phyloP scores from a whole-genome alignment of 2,797 vertebrate genomes.

The Rhynchonycteris naso region DNA sequence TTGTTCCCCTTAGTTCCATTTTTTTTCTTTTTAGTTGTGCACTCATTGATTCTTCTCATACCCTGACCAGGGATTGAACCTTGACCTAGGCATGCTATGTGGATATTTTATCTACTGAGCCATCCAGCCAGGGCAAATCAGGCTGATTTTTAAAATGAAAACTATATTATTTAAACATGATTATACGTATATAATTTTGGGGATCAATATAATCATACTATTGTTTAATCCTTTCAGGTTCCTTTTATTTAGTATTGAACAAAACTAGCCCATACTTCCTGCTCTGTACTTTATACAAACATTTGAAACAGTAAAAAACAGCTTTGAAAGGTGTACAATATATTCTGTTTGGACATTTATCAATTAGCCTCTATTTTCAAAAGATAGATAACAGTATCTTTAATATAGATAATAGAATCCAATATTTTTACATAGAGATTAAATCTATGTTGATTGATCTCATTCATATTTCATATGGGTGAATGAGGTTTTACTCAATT shows the following conservation, averaged over 20 bases:
- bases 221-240: not conserved
- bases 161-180: not conserved
- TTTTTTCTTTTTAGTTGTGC: too few relatives aligned
- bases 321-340: not conserved
- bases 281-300: not conserved
- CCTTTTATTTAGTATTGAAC: not conserved
- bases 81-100: too few relatives aligned
- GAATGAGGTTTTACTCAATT: constrained; percentile 41
- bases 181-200: not conserved
- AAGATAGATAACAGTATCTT: not conserved
- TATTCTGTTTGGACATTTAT: not conserved
- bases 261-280: not conserved
- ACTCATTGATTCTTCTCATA: too few relatives aligned
- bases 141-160: not conserved
- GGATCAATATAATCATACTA: not conserved
- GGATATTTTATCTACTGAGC: too few relatives aligned
- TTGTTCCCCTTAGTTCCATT: too few relatives aligned
- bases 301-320: not conserved
- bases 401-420: not conserved
- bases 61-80: too few relatives aligned
- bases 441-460: not conserved
- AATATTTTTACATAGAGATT: not conserved
- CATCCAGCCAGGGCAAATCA: too few relatives aligned
- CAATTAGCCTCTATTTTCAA: constrained; percentile 5
- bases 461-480: not conserved